Conservation (phyloP, 2,113 vertebrate species). For the Tetrao urogallus region DNA sequence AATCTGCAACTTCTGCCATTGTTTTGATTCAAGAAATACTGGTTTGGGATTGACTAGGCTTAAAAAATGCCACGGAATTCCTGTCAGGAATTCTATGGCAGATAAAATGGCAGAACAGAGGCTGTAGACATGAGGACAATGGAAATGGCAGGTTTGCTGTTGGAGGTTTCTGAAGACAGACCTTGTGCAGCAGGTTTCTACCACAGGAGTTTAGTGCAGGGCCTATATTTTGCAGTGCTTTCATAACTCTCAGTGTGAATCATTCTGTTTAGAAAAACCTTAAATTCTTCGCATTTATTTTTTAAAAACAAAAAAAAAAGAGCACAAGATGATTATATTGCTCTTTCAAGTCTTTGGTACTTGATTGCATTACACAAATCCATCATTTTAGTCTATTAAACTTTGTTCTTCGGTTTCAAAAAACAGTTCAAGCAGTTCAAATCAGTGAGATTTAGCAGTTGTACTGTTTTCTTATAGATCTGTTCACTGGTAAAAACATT, state of each 20-base stretch:
- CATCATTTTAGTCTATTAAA: background rate
- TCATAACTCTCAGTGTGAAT: background rate
- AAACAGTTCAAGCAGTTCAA: background rate
- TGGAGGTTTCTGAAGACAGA: background rate
- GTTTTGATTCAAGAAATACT: background rate
- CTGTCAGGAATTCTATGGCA: background rate
- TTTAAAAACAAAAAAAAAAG: background rate
- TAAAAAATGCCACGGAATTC: background rate
- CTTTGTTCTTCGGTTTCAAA: background rate
- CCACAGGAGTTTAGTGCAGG: background rate
- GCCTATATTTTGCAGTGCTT: background rate
- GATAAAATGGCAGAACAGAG: background rate
- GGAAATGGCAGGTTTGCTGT: background rate
- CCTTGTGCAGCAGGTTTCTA: background rate
- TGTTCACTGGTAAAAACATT: conserved; percentile 27
- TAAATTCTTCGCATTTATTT: background rate
- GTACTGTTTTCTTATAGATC: conserved; percentile 16
- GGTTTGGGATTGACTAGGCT: background rate
- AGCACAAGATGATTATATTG: background rate
- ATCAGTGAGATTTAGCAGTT: background rate
- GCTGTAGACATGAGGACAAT: background rate
- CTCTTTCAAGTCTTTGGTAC: background rate
- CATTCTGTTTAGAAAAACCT: background rate
- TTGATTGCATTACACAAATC: background rate
- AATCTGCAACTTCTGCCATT: background rate